phyloP scores from a whole-genome alignment of 2,888 invertebrate species.

The Lamellibrachia columna region DNA sequence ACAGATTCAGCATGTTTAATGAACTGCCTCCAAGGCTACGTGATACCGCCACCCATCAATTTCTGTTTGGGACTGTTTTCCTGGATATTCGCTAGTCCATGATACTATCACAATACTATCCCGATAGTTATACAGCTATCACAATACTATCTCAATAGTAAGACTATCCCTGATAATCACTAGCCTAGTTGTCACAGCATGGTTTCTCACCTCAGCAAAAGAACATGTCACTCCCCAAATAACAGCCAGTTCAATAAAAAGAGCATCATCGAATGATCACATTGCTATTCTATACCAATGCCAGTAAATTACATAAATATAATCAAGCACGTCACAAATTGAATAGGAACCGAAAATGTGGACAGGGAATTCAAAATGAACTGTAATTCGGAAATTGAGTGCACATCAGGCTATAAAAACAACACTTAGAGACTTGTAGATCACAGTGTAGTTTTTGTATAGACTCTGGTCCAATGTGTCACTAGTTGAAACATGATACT shows the following conservation, averaged over 20 bases:
- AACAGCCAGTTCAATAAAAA: neutral
- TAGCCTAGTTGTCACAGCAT: neutral
- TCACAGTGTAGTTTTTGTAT: neutral
- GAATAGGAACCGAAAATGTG: neutral
- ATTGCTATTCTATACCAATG: neutral
- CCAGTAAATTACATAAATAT: neutral
- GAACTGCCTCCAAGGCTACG: too few species aligned
- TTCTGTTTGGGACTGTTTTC: too few species aligned
- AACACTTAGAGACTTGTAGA: neutral
- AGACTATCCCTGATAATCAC: too few species aligned
- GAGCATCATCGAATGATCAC: neutral
- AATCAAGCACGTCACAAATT: neutral
- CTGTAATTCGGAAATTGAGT: neutral
- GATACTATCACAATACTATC: too few species aligned
- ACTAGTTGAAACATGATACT: neutral
- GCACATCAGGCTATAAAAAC: neutral
- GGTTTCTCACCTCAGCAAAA: neutral
- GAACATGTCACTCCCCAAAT: neutral
- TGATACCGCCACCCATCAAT: too few species aligned
- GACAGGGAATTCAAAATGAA: neutral
- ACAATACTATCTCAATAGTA: too few species aligned
- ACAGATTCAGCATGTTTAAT: too few species aligned
- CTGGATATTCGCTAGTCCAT: too few species aligned
- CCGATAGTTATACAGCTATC: too few species aligned
- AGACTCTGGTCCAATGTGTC: neutral